Evolutionary conservation across 2,113 vertebrate species (phyloP), one percentile per base, ranked within the genome.

Genomic region (Lamprotornis superbus): DNA sequence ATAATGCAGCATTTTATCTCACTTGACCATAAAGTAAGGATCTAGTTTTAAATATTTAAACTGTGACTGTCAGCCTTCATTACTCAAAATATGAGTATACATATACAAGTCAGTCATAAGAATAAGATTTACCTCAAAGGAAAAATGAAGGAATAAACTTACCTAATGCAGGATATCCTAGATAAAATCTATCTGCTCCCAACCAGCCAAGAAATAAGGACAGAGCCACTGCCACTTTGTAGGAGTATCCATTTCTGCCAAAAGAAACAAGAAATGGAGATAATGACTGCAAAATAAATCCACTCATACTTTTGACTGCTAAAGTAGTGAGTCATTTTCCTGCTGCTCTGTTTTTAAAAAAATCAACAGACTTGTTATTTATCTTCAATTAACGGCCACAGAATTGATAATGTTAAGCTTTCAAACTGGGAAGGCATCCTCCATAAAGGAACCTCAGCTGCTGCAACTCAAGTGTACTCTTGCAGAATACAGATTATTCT

Each of bases 131-230:
- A 49, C 23, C 40, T 70, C 67, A 77, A 90, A 89, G 7, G 4
- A 56, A 95, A 87, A 78, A 44, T 1, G 2, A 59, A 92, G 56
- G 94, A 79, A 93, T 28, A 68, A 87, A 97, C 98, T 98, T 97
- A 99, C 99, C 99, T 80, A 99, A 97, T 67, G 99, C 99, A 84
- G 99, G 99, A 77, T 99, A 99, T 53, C 99, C 99, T 83, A 99
- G 97, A 97, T 99, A 99, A 98, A 99, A 99, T 91, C 99, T 98
- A 95, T 99, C 99, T 33, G 99, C 99, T 95, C 99, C 99, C 81
- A 99, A 63, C 99, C 99, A 99, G 93, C 99, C 99, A 93, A 99
- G 98, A 95, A 99, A 99, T 64, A 99, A 98, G 59, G 99, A 99
- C 50, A 99, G 94, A 18, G 99, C 99, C 87, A 99, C 99, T 10